Evolutionary conservation across 2,888 invertebrate species (phyloP).

Genomic region (Encarsia formosa): DNA sequence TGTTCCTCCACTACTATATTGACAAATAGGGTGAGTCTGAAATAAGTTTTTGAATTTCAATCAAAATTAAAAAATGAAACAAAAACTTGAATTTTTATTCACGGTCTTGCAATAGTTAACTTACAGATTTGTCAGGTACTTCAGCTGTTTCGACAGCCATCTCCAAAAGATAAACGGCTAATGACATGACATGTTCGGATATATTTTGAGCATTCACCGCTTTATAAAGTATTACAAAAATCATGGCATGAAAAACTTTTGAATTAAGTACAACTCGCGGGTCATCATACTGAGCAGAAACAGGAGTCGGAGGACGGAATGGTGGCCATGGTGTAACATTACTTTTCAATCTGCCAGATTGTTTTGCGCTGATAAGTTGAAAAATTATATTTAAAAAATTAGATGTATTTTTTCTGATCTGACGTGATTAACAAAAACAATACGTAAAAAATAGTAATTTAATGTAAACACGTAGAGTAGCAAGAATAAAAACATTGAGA

Average conservation of each 20-base stretch:
- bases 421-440: no score
- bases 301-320: slow-evolving; percentile 66
- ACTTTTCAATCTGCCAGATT: slow-evolving; percentile 58
- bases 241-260: slow-evolving; percentile 66
- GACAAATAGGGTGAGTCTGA: slow-evolving; percentile 54
- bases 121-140: slow-evolving; percentile 50
- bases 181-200: slow-evolving; percentile 84
- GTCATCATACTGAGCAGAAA: slow-evolving; percentile 64
- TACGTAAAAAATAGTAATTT: no score
- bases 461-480: no score
- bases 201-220: slow-evolving; percentile 71
- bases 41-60: no score
- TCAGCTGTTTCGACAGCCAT: slow-evolving; percentile 65
- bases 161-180: slow-evolving; percentile 82
- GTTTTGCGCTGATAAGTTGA: slow-evolving; percentile 54
- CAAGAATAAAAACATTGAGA: no score
- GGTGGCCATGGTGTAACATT: slow-evolving; percentile 75
- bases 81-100: no score
- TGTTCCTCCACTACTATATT: slow-evolving; percentile 44
- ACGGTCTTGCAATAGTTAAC: no score
- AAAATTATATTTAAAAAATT: neutral
- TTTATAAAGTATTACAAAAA: slow-evolving; percentile 79
- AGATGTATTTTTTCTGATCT: no score
- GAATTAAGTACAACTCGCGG: slow-evolving; percentile 62
- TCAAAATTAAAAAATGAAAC: no score